phyloP scores from a whole-genome alignment of 1,140 invertebrate species.

The Mercenaria mercenaria region DNA sequence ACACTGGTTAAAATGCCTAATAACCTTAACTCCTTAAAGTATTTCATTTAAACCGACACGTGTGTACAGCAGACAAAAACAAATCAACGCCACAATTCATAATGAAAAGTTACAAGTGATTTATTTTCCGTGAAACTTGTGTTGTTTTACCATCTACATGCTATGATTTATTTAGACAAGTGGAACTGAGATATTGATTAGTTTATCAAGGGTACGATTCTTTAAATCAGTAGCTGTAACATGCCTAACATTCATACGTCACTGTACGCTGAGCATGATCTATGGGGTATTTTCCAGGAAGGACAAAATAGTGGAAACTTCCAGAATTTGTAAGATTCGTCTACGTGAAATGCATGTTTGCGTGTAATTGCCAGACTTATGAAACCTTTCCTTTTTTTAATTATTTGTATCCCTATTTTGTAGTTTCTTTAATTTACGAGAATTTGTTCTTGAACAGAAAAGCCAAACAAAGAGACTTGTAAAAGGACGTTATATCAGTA shows the following conservation, averaged over 20 bases:
- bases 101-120: conserved; percentile 35
- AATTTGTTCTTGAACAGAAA: too few species aligned
- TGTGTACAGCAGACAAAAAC: conserved; percentile 17
- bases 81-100: conserved; percentile 26
- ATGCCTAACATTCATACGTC: conserved; percentile 19
- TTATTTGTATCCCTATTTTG: too few species aligned
- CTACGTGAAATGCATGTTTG: too few species aligned
- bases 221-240: conserved; percentile 43
- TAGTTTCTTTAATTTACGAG: too few species aligned
- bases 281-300: not conserved
- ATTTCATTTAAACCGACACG: not conserved
- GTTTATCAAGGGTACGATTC: conserved; percentile 35
- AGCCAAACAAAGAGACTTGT: too few species aligned
- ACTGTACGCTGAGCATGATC: not conserved
- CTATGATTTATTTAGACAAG: conserved; percentile 60
- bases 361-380: too few species aligned
- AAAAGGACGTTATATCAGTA: too few species aligned
- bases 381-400: too few species aligned
- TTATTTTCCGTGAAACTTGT: conserved; percentile 42
- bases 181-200: conserved; percentile 51
- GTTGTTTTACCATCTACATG: conserved; percentile 57
- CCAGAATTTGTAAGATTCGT: too few species aligned
- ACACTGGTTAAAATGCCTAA: too few species aligned
- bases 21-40: too few species aligned
- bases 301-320: too few species aligned